Conservation (phyloP, 2,797 vertebrate species). For the Echeneis naucrates region DNA sequence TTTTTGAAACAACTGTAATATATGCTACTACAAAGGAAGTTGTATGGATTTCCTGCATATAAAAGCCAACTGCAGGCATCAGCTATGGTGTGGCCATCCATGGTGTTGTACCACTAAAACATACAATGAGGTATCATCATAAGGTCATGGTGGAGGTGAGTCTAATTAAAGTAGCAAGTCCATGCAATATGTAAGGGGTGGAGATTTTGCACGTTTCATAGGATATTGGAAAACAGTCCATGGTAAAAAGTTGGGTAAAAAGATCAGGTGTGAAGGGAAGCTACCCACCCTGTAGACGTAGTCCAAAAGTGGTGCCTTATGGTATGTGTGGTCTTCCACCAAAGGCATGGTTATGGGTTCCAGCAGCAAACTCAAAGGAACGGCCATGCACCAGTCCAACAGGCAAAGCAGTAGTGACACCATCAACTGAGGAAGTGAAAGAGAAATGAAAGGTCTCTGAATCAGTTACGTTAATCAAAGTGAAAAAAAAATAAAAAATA, state of each 20-base stretch:
- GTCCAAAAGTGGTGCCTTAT: slow-evolving; percentile 91
- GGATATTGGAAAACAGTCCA: slow-evolving; percentile 13
- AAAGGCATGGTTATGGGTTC: slow-evolving; percentile 89
- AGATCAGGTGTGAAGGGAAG: not conserved
- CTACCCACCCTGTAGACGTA: slow-evolving; percentile 96
- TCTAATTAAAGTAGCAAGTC: slow-evolving; percentile 67
- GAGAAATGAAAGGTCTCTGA: not conserved
- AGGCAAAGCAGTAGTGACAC: slow-evolving; percentile 95
- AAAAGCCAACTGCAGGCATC: slow-evolving; percentile 10
- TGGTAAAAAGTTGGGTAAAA: not conserved
- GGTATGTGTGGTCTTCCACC: slow-evolving; percentile 86
- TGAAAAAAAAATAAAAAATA: slow-evolving; percentile 21
- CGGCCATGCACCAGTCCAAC: slow-evolving; percentile 98
- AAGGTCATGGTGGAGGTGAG: slow-evolving; percentile 71
- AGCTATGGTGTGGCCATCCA: slow-evolving; percentile 3
- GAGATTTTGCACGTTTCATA: slow-evolving; percentile 30
- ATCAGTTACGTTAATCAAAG: slow-evolving; percentile 1
- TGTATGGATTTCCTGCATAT: slow-evolving; percentile 25
- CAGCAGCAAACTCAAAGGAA: slow-evolving; percentile 91
- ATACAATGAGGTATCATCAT: slow-evolving; percentile 68
- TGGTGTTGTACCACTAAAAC: slow-evolving; percentile 38
- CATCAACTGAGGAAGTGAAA: slow-evolving; percentile 86
- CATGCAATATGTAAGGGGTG: slow-evolving; percentile 32
- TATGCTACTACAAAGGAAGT: slow-evolving; percentile 8
- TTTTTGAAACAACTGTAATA: slow-evolving; percentile 33